These are phyloP conservation scores for Podarcis siculus DNA, from an alignment of 2,797 vertebrate species.

Conservation along the genomic window DNA sequence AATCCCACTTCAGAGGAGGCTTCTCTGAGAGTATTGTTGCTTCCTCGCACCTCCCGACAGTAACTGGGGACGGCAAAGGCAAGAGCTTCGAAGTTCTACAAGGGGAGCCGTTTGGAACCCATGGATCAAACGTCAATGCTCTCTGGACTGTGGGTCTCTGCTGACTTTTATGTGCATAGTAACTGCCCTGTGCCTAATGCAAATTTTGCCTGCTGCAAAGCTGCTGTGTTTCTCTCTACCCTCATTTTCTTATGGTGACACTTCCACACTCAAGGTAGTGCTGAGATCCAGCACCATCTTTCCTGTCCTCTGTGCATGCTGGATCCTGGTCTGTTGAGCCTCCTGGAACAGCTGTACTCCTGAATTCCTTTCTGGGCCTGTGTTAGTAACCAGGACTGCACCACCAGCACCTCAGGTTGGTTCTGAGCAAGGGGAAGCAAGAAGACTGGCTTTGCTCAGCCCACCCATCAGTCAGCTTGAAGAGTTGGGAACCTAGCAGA, in stretches of 20 bases:
- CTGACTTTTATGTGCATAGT: neutral
- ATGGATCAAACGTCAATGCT: neutral
- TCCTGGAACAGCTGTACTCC: neutral
- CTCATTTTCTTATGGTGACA: neutral
- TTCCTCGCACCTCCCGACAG: no score
- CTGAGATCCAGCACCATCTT: no score
- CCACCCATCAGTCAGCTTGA: no score
- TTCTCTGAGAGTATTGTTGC: conserved; percentile 41
- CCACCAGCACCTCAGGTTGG: neutral
- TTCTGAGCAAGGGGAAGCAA: neutral
- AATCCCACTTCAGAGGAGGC: neutral
- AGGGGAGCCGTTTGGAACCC: neutral
- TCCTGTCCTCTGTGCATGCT: neutral
- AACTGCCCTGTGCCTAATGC: neutral
- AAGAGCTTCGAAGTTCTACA: neutral
- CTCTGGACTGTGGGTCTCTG: no score
- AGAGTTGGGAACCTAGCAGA: no score
- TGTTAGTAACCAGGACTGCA: neutral
- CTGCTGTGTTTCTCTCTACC: fast-evolving
- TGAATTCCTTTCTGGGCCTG: neutral
- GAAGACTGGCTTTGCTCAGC: neutral
- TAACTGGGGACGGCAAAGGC: neutral
- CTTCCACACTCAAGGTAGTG: neutral
- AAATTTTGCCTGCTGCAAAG: neutral
- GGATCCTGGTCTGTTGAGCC: neutral